Base-by-base conservation (phyloP, 1,140 invertebrate species). In the Globodera rostochiensis region DNA sequence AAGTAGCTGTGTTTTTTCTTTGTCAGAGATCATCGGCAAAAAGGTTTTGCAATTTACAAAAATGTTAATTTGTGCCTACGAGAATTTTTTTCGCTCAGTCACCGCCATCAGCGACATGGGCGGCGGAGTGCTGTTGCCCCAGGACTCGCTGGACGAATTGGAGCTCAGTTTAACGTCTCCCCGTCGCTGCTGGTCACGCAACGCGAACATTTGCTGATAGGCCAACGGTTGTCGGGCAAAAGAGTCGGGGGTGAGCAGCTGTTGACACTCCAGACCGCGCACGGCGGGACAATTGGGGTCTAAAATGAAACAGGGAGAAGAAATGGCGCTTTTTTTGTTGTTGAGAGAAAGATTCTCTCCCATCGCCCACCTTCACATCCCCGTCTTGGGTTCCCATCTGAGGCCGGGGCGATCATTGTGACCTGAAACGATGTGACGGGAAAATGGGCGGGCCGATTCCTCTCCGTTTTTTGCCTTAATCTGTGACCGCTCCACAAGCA, bases 401-500 rank as follows among this genome's bases (percentile, higher is more conserved):
- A 91, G 6, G 92, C 90, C 0, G 95, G 93, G 25, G 94, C 94
- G 86, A 97, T 94, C 66, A 95, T 94, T 66, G 94, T 94, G 7
- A 96, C 93, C 15, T 94, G 9, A 49, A 78, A 70, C 13, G 36
- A 36, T 76, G 53, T 50, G 45, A 47, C n/a, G 11, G 50, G 36
- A 21, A 11, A 19, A 36, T 47, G n/a, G 7, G 11, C 57, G 8
- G 36, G 9, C 1, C 4, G 36, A 3, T 13, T 67, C 4, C 19
- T 5, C 15, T 19, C 47, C 8, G 45, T 36, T 19, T 13, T 21
- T 25, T 45, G 69, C 77, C 21, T 78, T 94, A 5, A 96, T 94
- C 82, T 94, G 93, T 69, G 93, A 93, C 21, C 95, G 95, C 0
- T 95, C 98, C 87, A 96, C 95, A 21, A 98, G 91, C 70, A 97